Base-by-base conservation (phyloP, 2,113 vertebrate genomes). In the Leucopsar rothschildi region DNA sequence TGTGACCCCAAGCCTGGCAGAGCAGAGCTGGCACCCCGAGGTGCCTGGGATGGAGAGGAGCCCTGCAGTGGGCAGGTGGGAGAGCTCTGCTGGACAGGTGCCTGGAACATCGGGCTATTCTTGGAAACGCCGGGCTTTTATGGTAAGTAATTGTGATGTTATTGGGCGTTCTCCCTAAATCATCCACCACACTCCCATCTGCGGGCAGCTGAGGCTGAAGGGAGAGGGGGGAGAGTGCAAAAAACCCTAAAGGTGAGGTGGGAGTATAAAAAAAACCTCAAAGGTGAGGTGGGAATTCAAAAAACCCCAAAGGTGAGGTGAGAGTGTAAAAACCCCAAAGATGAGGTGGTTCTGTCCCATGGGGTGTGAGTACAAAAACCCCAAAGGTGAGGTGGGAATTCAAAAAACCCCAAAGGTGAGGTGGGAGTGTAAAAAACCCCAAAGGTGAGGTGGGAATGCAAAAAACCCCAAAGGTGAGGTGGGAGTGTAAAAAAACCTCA, bases 121-220 rank as follows among this genome's bases (percentile, higher is more conserved):
- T 92, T 93, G 93, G 95, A 95, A 96, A 79, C 83, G 79, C 1
- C 53, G 89, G 89, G 93, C 88, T 97, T 85, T 96, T 94, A 92
- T 90, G 92, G 87, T 95, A 96, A 96, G 90, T 96, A 90, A 96
- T 96, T 95, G 94, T 81, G 50, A 66, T 52, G 82, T 93, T 96
- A 93, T 88, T 82, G 94, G 93, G 79, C 42, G 40, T 95, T 83
- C 76, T 85, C 92, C 85, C 91, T 92, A 92, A 92, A 97, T 89
- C 93, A 61, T 42, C 89, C 88, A 15, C 73, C 82, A 24, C 70
- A 15, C 59, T 82, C 79, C 91, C 75, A 33, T 82, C n/a, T 25
- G 64, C 71, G 9, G 4, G 60, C 78, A 87, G 78, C 91, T 70
- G 87, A 61, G 6, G 77, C 57, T 42, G 87, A 25, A 56, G 78